These are phyloP conservation scores for Ptychoptera albimana DNA, from an alignment of 2,888 invertebrate genomes.

Conservation along the genomic window DNA sequence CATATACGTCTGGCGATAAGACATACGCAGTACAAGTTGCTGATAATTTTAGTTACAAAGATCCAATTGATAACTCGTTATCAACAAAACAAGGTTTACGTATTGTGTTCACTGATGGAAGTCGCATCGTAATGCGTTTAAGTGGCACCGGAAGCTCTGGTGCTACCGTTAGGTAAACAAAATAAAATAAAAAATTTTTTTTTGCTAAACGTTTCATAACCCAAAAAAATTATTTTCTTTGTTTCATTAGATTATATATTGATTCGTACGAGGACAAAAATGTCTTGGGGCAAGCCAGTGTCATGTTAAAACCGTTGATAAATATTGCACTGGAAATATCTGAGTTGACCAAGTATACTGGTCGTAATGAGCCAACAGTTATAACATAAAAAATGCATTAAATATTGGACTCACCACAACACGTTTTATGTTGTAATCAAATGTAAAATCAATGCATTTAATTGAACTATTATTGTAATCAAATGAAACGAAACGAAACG, in stretches of 20 bases:
- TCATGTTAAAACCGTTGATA: constrained; percentile 73
- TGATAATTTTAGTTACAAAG: constrained; percentile 91
- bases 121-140: constrained; percentile 80
- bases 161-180: constrained; percentile 70
- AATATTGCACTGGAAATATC: constrained; percentile 75
- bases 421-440: background rate
- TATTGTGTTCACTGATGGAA: constrained; percentile 87
- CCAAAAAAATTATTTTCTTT: constrained; percentile 6
- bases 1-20: constrained; percentile 40
- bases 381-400: constrained; percentile 61
- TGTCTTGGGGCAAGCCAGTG: constrained; percentile 46
- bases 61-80: constrained; percentile 85
- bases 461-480: too few relatives aligned
- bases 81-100: constrained; percentile 85
- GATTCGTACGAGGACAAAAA: constrained; percentile 80
- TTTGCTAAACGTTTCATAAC: background rate
- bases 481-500: too few relatives aligned
- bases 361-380: constrained; percentile 83
- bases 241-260: constrained; percentile 74
- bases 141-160: constrained; percentile 98
- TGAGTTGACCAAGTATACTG: constrained; percentile 68
- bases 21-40: constrained; percentile 61
- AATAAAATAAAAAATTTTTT: background rate
- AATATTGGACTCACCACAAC: too few relatives aligned
- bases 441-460: too few relatives aligned